Conservation (phyloP, 2,113 vertebrate species). For the Heterotilapia buettikoferi region DNA sequence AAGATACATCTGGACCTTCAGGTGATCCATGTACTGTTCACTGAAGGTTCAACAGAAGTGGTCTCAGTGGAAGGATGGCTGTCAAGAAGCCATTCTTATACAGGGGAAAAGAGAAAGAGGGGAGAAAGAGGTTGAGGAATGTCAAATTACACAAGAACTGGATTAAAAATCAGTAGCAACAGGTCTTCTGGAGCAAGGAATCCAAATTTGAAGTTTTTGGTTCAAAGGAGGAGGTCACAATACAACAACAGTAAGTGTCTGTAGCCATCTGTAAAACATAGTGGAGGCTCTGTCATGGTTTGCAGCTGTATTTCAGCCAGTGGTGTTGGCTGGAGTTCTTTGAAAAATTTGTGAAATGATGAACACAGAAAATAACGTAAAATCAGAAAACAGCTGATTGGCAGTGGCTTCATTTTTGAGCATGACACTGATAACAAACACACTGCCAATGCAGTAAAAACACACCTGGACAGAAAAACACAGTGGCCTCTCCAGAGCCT, state of each 20-base stretch:
- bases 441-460: background rate
- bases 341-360: background rate
- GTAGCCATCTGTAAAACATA: background rate
- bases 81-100: background rate
- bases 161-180: background rate
- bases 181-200: background rate
- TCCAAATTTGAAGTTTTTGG: background rate
- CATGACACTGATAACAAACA: background rate
- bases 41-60: background rate
- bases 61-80: background rate
- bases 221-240: background rate
- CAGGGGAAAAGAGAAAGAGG: background rate
- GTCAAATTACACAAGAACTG: background rate
- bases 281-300: background rate
- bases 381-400: background rate
- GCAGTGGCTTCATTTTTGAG: background rate
- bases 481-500: background rate
- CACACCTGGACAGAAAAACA: background rate
- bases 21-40: background rate
- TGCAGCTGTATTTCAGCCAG: background rate
- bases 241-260: background rate
- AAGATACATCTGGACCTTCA: background rate
- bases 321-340: background rate
- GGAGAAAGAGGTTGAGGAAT: background rate
- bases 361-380: background rate